These are phyloP conservation scores for Temnothorax longispinosus DNA, from an alignment of 1,140 invertebrate species.

Conservation along the genomic window DNA sequence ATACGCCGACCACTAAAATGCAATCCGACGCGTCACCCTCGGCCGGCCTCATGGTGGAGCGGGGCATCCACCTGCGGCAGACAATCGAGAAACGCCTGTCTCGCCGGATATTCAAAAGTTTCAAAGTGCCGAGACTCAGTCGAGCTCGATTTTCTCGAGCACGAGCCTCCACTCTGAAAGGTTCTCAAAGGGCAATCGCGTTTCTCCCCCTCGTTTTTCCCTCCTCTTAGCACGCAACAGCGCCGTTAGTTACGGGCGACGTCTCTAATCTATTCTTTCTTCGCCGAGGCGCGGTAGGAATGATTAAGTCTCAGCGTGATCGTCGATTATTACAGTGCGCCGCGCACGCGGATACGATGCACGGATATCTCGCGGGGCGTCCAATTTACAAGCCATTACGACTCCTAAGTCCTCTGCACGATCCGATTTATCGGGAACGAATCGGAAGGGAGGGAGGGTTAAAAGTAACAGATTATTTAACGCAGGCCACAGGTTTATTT, in stretches of 20 bases:
- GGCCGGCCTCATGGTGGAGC: slow-evolving; percentile 91
- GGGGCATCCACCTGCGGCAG: slow-evolving; percentile 90
- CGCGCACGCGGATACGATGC: slow-evolving; percentile 6
- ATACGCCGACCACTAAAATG: slow-evolving; percentile 92
- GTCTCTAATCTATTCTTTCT: slow-evolving; percentile 59
- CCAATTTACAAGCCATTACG: slow-evolving; percentile 6
- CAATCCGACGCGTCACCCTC: slow-evolving; percentile 92
- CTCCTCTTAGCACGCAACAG: slow-evolving; percentile 38
- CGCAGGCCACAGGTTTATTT: neutral
- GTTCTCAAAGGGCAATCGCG: slow-evolving; percentile 23
- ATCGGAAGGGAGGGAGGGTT: neutral
- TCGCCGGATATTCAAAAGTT: neutral
- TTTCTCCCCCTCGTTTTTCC: neutral
- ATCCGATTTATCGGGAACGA: slow-evolving; percentile 13
- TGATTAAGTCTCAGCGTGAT: slow-evolving; percentile 51
- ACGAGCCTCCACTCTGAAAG: neutral
- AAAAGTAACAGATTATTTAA: slow-evolving; percentile 2
- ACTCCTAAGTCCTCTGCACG: neutral
- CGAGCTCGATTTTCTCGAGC: neutral
- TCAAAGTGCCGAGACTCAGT: neutral
- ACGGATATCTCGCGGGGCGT: neutral
- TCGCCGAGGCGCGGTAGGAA: slow-evolving; percentile 21
- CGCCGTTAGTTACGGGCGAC: slow-evolving; percentile 41
- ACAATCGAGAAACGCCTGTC: neutral
- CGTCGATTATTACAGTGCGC: slow-evolving; percentile 32